Base-by-base conservation (phyloP, 1,140 invertebrate genomes). In the Latrodectus geometricus region DNA sequence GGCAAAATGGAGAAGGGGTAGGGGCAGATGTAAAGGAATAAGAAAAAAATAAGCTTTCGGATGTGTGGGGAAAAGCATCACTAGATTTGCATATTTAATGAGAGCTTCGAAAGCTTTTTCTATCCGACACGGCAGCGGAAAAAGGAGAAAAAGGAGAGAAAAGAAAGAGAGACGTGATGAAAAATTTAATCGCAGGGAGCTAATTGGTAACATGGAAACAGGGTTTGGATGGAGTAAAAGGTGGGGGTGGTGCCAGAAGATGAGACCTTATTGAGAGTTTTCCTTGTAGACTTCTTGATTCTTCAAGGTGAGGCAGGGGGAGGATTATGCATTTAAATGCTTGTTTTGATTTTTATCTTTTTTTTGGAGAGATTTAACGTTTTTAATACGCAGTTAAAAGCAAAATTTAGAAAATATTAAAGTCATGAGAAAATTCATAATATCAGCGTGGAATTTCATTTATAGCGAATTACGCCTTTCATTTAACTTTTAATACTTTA, bases 61-160 rank as follows among this genome's bases (percentile, higher is more conserved):
- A 61, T 61, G 54, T 61, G 54, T 61, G 82, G 61, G 82, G 82
- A 56, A n/a, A 66, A 54, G 82, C 82, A 75, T 84, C 82, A 84
- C 82, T 84, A 84, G 82, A 84, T 84, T 84, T 84, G 82, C 82
- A 84, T 84, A 84, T 84, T 84, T 84, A 84, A 84, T 75, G 82
- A 84, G 82, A 84, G 50, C 82, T 76, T 84, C 73, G 82, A 84
- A 84, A 76, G 73, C 72, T 76, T 80, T 80, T 76, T 80, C 69
- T 80, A 65, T 35, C 12, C 21, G 23, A 35, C 23, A 48, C 48
- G 54, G 17, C 20, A 23, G 35, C 17, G 54, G 70, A 61, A 20
- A 74, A 61, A 76, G 65, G 8, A 69, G 61, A 56, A 76, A 35
- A 68, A 48, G 56, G 65, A 84, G 68, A 69, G n/a, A 84, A 76